Evolutionary conservation across 2,888 invertebrate species (phyloP).

Genomic region (Synergus laeviventris): DNA sequence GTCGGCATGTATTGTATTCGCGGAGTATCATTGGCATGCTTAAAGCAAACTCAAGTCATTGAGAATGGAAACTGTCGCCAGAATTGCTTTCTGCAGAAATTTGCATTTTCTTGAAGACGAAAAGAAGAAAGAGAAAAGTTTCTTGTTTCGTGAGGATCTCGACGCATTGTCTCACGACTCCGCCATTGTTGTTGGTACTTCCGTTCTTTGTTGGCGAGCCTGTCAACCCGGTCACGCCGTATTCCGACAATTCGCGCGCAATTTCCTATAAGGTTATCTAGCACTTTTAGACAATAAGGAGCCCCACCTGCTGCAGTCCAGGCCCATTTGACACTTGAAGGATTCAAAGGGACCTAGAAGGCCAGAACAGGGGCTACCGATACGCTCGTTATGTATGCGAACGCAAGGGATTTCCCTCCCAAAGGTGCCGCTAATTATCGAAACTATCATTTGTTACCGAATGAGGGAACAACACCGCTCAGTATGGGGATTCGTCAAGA

Average conservation of each 20-base stretch:
- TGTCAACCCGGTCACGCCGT: conserved; percentile 38
- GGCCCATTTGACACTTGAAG: conserved; percentile 55
- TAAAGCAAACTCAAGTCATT: neutral
- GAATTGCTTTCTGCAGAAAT: conserved; percentile 27
- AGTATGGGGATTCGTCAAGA: neutral
- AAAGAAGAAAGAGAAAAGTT: neutral
- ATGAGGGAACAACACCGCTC: conserved; percentile 28
- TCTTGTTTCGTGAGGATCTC: conserved; percentile 14
- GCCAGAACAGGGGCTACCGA: conserved; percentile 42
- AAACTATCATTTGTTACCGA: conserved; percentile 72
- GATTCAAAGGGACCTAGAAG: conserved; percentile 35
- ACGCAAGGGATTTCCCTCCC: conserved; percentile 41
- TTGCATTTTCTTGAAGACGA: conserved; percentile 26
- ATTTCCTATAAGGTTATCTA: conserved; percentile 62
- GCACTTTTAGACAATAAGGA: conserved; percentile 60
- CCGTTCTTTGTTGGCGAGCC: conserved; percentile 23
- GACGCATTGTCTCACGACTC: conserved; percentile 35
- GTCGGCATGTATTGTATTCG: conserved; percentile 13
- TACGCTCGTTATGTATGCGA: conserved; percentile 47
- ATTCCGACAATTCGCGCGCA: conserved; percentile 59
- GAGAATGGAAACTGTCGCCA: conserved; percentile 33
- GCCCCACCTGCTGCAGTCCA: conserved; percentile 52
- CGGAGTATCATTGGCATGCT: neutral
- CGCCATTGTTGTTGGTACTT: conserved; percentile 27
- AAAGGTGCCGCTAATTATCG: conserved; percentile 72